Base-by-base conservation (phyloP, 2,113 vertebrate species). In the Colistium nudipinnis region DNA sequence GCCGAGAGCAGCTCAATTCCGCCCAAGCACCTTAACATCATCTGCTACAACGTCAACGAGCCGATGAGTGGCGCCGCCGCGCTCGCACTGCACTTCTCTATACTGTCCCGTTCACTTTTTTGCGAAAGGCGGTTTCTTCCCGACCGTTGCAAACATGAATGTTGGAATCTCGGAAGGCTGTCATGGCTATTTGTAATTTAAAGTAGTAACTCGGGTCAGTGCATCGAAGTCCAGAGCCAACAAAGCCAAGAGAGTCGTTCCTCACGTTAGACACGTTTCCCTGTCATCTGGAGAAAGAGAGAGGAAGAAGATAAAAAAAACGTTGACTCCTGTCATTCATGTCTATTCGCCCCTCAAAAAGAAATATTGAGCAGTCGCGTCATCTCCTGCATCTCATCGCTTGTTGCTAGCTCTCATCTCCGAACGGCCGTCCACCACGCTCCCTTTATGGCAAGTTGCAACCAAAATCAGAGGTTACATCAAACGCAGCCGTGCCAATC, bases 401-500 rank as follows among this genome's bases (percentile, higher is more conserved):
- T 81, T 67, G 81, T 76, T 79, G 69, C 80, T 59, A 28, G 47
- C 76, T 30, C 54, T 64, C 48, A 28, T 85, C 79, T 75, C 57
- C n/a, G 44, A 62, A 31, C 33, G 74, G 41, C 61, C 61, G 55
- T 61, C 38, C 43, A 44, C 68, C 70, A 65, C 68, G 41, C 60
- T 66, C 47, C 35, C 68, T 76, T 82, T 56, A 86, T 86, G 67
- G 87, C n/a, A 87, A 86, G 85, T 76, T 81, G 78, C 70, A 86
- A 81, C 1, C 57, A 71, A 76, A 77, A 85, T 86, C 82, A 39
- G 65, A 74, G 64, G 61, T 71, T 73, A 86, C 74, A 86, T 87
- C 86, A 88, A 88, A 85, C 78, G 30, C 71, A 74, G 52, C 39
- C 7, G 71, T 81, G 82, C 80, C 79, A 89, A 85, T 83, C 70